Base-by-base conservation (phyloP, 2,113 vertebrate genomes). In the Arizona elegans region DNA sequence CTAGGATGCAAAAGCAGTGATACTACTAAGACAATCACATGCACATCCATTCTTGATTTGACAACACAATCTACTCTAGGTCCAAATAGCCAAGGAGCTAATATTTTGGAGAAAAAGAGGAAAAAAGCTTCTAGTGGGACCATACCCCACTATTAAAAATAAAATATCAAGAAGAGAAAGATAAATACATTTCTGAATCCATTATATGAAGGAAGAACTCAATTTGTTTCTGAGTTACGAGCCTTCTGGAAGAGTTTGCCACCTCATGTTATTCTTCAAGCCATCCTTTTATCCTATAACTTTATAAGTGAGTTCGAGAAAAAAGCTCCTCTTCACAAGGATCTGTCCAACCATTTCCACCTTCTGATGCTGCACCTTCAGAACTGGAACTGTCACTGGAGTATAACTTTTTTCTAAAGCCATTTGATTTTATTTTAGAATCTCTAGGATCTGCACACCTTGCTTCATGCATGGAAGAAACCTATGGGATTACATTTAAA, bases 401-500 rank as follows among this genome's bases (percentile, higher is more conserved):
- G 96, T 95, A 97, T 96, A 97, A 97, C 95, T 97, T 96, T 95
- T 97, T 96, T 93, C 94, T 96, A 96, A 97, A 96, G 97, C 98
- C 96, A 93, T 95, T 96, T 92, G 96, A 56, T 93, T 96, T 97
- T 89, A 96, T 96, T 94, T 97, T 97, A 92, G 97, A 95, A 59
- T 94, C 97, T 96, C 96, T 97, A 94, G 97, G 98, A 95, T 97
- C 97, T 92, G 97, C 96, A 96, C 98, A 98, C 96, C 98, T 98
- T 92, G 98, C 97, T 97, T 99, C 98, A 98, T 97, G 99, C 97
- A 98, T 98, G 98, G 98, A 98, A 98, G 98, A 98, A 98, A 98
- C 98, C 99, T 99, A 94, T 38, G 94, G 96, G 94, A 90, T 97
- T 95, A 96, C 87, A 96, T 96, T 96, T 96, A 33, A 52, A 86